Evolutionary conservation across 2,888 invertebrate species (phyloP), one percentile per base, ranked within the genome.

Genomic region (Lypha dubia): DNA sequence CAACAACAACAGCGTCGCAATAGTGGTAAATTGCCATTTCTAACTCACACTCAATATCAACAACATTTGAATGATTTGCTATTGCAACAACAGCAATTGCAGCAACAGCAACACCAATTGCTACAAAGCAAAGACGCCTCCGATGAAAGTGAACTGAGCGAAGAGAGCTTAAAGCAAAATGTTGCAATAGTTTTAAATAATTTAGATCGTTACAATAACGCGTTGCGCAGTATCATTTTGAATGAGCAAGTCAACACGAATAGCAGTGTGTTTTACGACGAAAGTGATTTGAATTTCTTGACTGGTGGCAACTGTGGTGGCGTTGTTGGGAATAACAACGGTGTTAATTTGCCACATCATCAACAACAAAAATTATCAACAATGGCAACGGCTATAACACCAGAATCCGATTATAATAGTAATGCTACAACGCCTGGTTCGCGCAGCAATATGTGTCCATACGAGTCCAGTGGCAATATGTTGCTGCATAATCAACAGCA

Each of bases 101-200:
- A 88, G 84, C 88, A 91, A 77, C 91, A 89, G 35, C 88, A 88
- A 79, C 88, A 87, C 73, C 90, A 91, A 58, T 76, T 88, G 83
- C 87, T 88, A 62, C 81, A 79, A 32, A 81, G 63, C 53, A 87
- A 84, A 75, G 84, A 86, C 81, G 86, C 79, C 13, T 68, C 84
- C 62, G 75, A 84, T 58, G 88, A 88, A 60, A 90, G 89, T 79
- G 92, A 92, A 90, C 87, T 92, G 89, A 92, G 91, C 88, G 92
- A 92, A 85, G 92, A 92, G 88, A 91, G 91, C 84, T 89, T 92
- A 63, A 92, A 92, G 84, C 91, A 91, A 86, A 92, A 92, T 91
- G 92, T 92, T 85, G 92, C 92, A 83, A 92, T 92, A 88, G 92
- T 92, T 76, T 86, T 92, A 76, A 92, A 89, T 87, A 92, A 92